Evolutionary conservation across 2,797 vertebrate genomes (phyloP).

Genomic region (Falco rusticolus): DNA sequence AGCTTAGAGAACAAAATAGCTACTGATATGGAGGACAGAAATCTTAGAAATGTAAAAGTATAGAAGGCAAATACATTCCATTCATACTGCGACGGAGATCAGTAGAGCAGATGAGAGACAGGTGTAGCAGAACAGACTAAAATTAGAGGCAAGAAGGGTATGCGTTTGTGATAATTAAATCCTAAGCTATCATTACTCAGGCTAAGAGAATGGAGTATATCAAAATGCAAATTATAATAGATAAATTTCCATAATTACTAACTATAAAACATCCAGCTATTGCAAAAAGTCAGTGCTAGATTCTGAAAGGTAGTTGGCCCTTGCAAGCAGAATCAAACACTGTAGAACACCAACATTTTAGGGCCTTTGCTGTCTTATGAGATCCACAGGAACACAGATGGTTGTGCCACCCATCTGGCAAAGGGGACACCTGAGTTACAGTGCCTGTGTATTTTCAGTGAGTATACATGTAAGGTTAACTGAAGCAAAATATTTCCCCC

Average conservation of each 20-base stretch:
- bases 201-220: constrained; percentile 31
- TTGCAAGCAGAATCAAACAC: background rate
- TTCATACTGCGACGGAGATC: background rate
- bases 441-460: constrained; percentile 1
- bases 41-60: background rate
- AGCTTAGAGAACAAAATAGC: background rate
- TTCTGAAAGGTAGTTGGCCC: constrained; percentile 2
- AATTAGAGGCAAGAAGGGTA: constrained; percentile 25
- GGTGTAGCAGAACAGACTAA: constrained; percentile 43
- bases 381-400: constrained; percentile 30
- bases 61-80: background rate
- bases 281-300: constrained; percentile 7
- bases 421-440: background rate
- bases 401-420: constrained; percentile 10
- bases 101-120: constrained; percentile 21
- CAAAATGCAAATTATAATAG: constrained; percentile 54
- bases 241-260: constrained; percentile 51
- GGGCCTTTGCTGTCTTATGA: background rate
- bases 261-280: constrained; percentile 25
- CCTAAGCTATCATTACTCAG: constrained; percentile 36
- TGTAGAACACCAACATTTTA: background rate
- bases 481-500: constrained; percentile 14
- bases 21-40: background rate
- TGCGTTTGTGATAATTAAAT: constrained; percentile 45
- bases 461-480: background rate